Percentiles rank a stretch among this genome's conserved stretches.
Conservation (phyloP, 2,797 vertebrate species). For the Pyrocephalus nanus region DNA sequence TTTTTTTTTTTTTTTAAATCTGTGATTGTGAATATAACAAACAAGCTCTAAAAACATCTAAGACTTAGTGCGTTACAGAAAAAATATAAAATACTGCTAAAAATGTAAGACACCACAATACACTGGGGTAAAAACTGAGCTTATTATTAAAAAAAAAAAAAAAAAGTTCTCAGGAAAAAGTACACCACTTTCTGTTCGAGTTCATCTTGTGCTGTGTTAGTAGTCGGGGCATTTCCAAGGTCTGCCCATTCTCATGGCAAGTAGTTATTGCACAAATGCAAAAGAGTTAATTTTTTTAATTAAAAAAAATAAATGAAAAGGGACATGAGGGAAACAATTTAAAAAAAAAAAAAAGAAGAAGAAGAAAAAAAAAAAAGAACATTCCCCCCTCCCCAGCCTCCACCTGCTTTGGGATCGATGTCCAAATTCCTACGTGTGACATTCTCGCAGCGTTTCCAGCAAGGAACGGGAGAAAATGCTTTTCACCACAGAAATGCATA, state of each 20-base stretch:
- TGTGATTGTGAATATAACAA: slow-evolving; percentile 82
- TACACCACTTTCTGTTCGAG: slow-evolving; percentile 74
- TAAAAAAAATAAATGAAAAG: slow-evolving; percentile 22
- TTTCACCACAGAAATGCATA: slow-evolving; percentile 69
- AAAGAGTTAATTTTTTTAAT: slow-evolving; percentile 73
- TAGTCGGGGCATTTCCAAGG: slow-evolving; percentile 80
- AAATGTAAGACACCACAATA: slow-evolving; percentile 80
- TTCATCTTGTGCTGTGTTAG: slow-evolving; percentile 81
- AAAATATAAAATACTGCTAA: slow-evolving; percentile 85
- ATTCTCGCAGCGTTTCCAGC: slow-evolving; percentile 56
- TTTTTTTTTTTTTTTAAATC: slow-evolving; percentile 64
- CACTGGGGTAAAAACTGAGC: slow-evolving; percentile 73
- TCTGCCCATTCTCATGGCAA: slow-evolving; percentile 78
- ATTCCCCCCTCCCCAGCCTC: slow-evolving; percentile 35
- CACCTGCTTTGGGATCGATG: slow-evolving; percentile 66
- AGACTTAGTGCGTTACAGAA: slow-evolving; percentile 84
- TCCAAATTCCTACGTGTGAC: slow-evolving; percentile 51
- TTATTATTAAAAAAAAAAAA: slow-evolving; percentile 69
- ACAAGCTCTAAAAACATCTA: slow-evolving; percentile 81
- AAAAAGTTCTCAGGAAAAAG: slow-evolving; percentile 76
- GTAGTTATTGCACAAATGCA: slow-evolving; percentile 86
- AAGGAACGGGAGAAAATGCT: slow-evolving; percentile 48
- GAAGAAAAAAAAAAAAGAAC: neutral
- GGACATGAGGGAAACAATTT: slow-evolving; percentile 48
- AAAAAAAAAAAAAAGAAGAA: neutral